phyloP scores from a whole-genome alignment of 2,113 vertebrate species.

The Capreolus pygargus region DNA sequence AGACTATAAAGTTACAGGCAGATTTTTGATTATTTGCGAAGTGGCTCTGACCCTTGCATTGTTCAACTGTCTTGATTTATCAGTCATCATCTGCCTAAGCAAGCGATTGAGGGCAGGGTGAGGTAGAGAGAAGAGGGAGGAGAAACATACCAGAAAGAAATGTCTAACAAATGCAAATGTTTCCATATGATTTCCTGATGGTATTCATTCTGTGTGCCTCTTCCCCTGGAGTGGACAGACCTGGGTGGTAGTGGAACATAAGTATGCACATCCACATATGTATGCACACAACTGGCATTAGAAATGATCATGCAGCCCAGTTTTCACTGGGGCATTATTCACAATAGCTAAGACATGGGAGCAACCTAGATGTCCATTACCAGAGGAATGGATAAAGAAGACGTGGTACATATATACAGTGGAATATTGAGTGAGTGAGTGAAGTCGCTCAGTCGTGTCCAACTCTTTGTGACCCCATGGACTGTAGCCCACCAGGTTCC shows the following conservation, averaged over 20 bases:
- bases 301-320: background rate
- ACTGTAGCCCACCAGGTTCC: background rate
- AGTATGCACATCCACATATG: fast-evolving
- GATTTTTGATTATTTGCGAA: background rate
- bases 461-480: background rate
- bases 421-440: background rate
- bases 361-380: background rate
- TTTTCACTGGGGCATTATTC: background rate
- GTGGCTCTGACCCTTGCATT: background rate
- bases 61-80: background rate
- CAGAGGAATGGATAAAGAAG: background rate
- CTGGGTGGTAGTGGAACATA: background rate
- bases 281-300: background rate
- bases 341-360: background rate
- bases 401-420: no score
- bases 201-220: background rate
- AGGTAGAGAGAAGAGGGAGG: background rate
- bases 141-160: background rate
- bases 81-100: background rate
- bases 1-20: background rate
- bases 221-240: no score
- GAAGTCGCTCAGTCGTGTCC: background rate
- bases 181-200: background rate
- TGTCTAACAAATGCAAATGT: background rate
- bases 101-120: background rate